Conservation (phyloP, 2,113 vertebrate species). For the Hippotragus niger region DNA sequence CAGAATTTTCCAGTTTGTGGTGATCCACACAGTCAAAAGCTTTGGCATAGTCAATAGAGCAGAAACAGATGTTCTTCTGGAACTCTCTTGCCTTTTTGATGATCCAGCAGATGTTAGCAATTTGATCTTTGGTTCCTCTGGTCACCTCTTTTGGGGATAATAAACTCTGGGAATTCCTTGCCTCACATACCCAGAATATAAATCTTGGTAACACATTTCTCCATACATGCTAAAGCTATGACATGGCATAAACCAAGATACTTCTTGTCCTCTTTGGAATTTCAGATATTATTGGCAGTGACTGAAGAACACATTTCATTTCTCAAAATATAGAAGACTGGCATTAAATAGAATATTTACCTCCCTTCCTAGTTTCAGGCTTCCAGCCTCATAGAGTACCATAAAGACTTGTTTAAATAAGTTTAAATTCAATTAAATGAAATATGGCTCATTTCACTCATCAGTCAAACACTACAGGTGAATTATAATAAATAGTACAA, state of each 20-base stretch:
- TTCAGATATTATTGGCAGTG: not conserved
- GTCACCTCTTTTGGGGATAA: not conserved
- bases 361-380: not conserved
- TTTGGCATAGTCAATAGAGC: too few species aligned
- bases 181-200: not conserved
- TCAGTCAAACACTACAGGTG: not conserved
- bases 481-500: not conserved
- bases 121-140: not conserved
- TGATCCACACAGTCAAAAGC: too few species aligned
- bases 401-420: not conserved
- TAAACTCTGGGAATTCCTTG: not conserved
- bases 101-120: too few species aligned
- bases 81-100: rapidly evolving
- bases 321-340: not conserved
- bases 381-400: not conserved
- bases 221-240: not conserved
- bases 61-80: too few species aligned
- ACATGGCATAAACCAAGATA: not conserved
- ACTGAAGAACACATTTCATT: not conserved
- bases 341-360: not conserved
- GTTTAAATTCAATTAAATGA: not conserved
- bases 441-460: not conserved
- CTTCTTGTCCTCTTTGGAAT: not conserved
- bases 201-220: not conserved
- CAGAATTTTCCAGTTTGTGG: too few species aligned